Conservation (phyloP, 2,888 invertebrate genomes). For the Oligia latruncula region DNA sequence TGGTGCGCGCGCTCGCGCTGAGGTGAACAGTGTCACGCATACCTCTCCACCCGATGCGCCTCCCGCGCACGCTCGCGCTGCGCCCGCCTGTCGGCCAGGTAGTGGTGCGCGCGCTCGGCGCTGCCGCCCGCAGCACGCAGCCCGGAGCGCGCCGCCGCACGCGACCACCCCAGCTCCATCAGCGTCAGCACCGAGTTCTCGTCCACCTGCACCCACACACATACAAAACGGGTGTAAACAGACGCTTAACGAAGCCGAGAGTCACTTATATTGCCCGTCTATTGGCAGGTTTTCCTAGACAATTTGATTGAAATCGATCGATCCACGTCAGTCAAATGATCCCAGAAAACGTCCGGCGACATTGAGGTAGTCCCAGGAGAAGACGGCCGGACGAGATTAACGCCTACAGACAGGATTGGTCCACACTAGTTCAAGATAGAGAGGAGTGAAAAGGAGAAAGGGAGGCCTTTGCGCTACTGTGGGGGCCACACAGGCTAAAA, state of each 20-base stretch:
- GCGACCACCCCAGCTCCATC: slow-evolving; percentile 91
- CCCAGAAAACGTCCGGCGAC: too few species aligned
- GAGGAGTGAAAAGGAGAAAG: too few species aligned
- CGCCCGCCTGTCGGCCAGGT: background rate
- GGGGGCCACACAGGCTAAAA: too few species aligned
- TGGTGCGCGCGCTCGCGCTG: slow-evolving; percentile 87
- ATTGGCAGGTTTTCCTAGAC: background rate
- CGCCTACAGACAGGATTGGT: too few species aligned
- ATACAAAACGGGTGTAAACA: background rate
- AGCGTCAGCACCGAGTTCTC: slow-evolving; percentile 75
- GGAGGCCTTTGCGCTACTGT: too few species aligned
- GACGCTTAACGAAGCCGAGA: too few species aligned
- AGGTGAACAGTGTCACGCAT: background rate
- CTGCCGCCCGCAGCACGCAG: slow-evolving; percentile 84
- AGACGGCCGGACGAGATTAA: too few species aligned
- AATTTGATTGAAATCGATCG: background rate
- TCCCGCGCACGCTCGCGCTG: slow-evolving; percentile 8
- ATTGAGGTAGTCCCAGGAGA: background rate
- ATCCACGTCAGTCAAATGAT: too few species aligned
- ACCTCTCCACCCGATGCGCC: slow-evolving; percentile 10
- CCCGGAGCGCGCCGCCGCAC: slow-evolving; percentile 92
- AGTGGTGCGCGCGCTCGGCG: slow-evolving; percentile 88
- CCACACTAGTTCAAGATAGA: too few species aligned
- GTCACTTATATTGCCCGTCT: background rate
- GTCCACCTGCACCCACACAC: slow-evolving; percentile 75